Percentiles rank a stretch among this genome's conserved stretches.
Evolutionary conservation across 2,888 invertebrate genomes (phyloP).

Genomic region (Eristalis tenax): DNA sequence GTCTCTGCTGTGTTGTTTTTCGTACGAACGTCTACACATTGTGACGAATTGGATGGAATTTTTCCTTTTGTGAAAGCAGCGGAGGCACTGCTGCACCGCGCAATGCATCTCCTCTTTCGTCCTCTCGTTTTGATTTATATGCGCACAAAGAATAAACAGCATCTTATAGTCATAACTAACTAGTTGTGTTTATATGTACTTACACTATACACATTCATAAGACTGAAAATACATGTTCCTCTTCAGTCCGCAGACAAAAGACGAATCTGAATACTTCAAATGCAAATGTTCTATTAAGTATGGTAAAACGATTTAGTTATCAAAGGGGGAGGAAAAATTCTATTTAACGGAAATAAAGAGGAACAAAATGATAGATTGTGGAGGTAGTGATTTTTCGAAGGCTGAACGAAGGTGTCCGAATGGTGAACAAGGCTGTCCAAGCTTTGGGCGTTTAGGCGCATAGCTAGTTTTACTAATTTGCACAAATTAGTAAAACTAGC

Average conservation of each 20-base stretch:
- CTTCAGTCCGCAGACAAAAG: background rate
- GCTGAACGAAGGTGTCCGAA: no score
- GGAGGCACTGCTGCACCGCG: background rate
- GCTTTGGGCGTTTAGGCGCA: no score
- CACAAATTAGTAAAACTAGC: no score
- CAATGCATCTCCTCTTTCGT: background rate
- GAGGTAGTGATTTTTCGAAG: no score
- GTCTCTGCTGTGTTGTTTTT: background rate
- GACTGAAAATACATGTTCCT: background rate
- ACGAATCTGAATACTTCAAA: slow-evolving; percentile 39
- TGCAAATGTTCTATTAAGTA: slow-evolving; percentile 4
- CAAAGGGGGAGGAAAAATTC: background rate
- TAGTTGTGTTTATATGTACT: background rate
- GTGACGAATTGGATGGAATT: background rate
- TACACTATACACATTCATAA: background rate
- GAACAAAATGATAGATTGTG: no score
- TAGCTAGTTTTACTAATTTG: no score
- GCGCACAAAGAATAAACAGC: background rate
- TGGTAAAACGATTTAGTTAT: background rate
- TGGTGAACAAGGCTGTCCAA: no score
- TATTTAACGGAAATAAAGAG: background rate
- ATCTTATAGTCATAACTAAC: background rate
- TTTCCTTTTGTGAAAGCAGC: background rate
- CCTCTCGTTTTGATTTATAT: background rate
- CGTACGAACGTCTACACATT: background rate